Evolutionary conservation across 2,113 vertebrate species (phyloP).

Genomic region (Mastomys coucha): DNA sequence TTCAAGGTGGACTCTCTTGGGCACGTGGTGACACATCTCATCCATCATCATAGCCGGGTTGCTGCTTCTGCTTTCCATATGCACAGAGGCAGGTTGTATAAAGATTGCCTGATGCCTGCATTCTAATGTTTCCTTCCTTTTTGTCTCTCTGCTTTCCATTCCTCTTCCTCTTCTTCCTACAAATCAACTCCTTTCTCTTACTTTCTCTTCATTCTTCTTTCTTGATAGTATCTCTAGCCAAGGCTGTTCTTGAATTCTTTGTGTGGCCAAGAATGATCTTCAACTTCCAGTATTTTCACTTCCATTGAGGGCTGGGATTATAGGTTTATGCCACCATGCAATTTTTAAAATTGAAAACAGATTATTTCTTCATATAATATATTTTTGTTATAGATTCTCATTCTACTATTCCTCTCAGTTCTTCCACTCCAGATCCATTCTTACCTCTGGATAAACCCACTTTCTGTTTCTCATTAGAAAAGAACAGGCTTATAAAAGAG

Average conservation of each 20-base stretch:
- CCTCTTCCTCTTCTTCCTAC: background rate
- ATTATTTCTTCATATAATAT: background rate
- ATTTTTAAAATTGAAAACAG: background rate
- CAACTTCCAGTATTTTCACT: background rate
- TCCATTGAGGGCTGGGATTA: background rate
- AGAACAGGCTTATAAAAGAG: background rate
- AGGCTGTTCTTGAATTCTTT: background rate
- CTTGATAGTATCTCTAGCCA: background rate
- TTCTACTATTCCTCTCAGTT: background rate
- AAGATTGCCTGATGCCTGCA: background rate
- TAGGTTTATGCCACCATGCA: background rate
- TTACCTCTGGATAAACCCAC: background rate
- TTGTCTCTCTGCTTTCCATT: background rate
- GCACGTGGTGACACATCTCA: fast-evolving
- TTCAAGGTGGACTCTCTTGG: fast-evolving
- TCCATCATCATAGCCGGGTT: background rate
- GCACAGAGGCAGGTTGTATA: background rate
- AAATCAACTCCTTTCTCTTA: background rate
- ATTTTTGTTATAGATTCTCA: background rate
- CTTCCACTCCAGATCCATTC: background rate
- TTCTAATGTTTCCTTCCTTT: too few relatives aligned
- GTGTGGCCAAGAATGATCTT: too few relatives aligned
- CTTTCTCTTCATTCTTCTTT: background rate
- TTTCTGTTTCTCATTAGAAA: background rate
- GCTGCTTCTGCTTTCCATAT: background rate